Percentiles rank a stretch among this genome's conserved stretches.
These are phyloP conservation scores for Molorchus minor DNA, from an alignment of 2,888 invertebrate genomes.

Conservation along the genomic window DNA sequence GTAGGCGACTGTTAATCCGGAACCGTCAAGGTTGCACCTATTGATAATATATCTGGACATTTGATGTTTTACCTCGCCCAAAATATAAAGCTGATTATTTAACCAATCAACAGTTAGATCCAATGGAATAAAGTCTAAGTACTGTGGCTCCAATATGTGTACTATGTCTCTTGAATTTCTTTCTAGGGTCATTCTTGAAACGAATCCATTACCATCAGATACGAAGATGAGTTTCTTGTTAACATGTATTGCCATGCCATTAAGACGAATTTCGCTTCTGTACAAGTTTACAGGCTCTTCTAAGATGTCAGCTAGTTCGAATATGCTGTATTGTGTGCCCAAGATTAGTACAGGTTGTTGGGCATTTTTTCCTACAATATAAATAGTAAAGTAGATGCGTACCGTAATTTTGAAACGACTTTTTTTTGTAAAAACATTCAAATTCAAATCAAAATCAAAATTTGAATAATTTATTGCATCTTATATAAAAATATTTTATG, in stretches of 20 bases:
- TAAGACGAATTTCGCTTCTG: slow-evolving; percentile 66
- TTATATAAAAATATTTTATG: no score
- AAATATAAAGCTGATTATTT: slow-evolving; percentile 82
- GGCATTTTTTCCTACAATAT: slow-evolving; percentile 70
- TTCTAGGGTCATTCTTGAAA: slow-evolving; percentile 64
- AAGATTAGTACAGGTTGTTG: slow-evolving; percentile 76
- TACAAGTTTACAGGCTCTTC: slow-evolving; percentile 75
- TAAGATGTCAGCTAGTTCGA: slow-evolving; percentile 74
- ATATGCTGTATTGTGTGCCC: slow-evolving; percentile 73
- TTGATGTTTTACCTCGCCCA: slow-evolving; percentile 71
- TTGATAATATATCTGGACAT: slow-evolving; percentile 75
- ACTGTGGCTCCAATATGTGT: slow-evolving; percentile 68
- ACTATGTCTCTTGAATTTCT: slow-evolving; percentile 61
- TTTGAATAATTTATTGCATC: no score
- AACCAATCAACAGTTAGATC: slow-evolving; percentile 90
- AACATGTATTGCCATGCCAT: slow-evolving; percentile 80
- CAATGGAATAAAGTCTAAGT: slow-evolving; percentile 71
- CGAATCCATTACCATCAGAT: slow-evolving; percentile 72
- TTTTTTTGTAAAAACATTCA: no score
- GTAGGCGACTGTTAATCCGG: slow-evolving; percentile 73
- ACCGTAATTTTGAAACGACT: slow-evolving; percentile 7
- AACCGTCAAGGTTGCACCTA: slow-evolving; percentile 79
- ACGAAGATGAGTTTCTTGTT: slow-evolving; percentile 77
- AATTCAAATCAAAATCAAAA: no score
- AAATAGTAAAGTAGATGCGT: slow-evolving; percentile 11